These are phyloP conservation scores for Anableps anableps DNA, from an alignment of 2,797 vertebrate species.

Conservation along the genomic window DNA sequence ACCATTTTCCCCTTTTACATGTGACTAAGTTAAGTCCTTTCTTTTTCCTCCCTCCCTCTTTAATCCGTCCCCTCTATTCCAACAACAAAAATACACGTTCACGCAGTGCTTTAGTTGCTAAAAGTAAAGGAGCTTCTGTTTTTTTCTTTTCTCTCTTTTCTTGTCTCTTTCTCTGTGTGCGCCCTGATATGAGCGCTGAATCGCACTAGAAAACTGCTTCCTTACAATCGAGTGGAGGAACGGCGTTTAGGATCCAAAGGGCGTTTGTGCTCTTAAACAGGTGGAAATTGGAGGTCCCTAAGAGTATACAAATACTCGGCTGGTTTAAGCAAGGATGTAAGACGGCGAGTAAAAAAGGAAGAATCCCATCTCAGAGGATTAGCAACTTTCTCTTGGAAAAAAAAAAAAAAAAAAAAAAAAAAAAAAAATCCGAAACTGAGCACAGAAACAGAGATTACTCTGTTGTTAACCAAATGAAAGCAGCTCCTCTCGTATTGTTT, in stretches of 20 bases:
- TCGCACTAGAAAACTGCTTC: conserved; percentile 89
- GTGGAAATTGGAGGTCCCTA: conserved; percentile 88
- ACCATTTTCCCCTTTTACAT: conserved; percentile 87
- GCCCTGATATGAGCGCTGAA: conserved; percentile 84
- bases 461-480: conserved; percentile 31
- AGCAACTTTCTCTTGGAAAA: conserved; percentile 53
- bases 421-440: conserved; percentile 28
- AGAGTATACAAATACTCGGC: conserved; percentile 83
- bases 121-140: conserved; percentile 89
- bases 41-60: conserved; percentile 76
- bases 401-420: conserved; percentile 8
- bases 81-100: conserved; percentile 88
- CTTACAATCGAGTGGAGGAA: conserved; percentile 87
- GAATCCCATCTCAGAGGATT: conserved; percentile 72
- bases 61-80: conserved; percentile 92
- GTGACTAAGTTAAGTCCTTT: conserved; percentile 86
- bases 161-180: not conserved
- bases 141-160: conserved; percentile 51
- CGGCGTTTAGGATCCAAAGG: conserved; percentile 87
- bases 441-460: conserved; percentile 23
- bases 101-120: conserved; percentile 94
- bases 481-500: not conserved
- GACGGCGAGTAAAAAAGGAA: conserved; percentile 68
- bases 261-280: conserved; percentile 89
- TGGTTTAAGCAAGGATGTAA: conserved; percentile 68